Evolutionary conservation across 2,113 vertebrate genomes (phyloP), one percentile per base, ranked within the genome.

Genomic region (Ophthalmolycus amberensis): DNA sequence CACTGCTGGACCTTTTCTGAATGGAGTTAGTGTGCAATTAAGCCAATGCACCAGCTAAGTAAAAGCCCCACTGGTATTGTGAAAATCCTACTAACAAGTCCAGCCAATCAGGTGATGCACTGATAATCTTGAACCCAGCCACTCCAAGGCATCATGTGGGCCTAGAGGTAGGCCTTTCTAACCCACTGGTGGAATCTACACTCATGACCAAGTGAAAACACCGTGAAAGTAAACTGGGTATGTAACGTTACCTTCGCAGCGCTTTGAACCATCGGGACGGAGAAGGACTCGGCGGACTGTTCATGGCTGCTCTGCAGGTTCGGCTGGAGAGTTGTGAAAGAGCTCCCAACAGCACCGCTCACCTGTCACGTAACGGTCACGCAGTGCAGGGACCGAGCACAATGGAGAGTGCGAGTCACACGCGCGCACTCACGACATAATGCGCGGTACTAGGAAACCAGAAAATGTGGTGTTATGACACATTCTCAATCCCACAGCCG

Each of bases 241-340:
- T n/a, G n/a, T n/a, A 12, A 20, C 10, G 6, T 42, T 90, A 95
- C 93, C 94, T 94, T 77, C 82, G 80, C 44, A 93, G 72, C 0
- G 83, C 32, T 86, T 89, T 94, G 76, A 93, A 94, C 93, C 94
- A 94, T n/a, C 79, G 52, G 42, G 52, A 38, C 6, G 94, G 89
- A 79, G 93, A 94, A 3, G 90, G 92, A 52, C 93, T 95, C 20
- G 76, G 91, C 0, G 85, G 83, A 15, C n/a, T 25, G 76, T 42
- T 93, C 94, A 93, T 94, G 37, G 65, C 81, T 32, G 0, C 14
- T 42, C 27, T 32, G 22, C 32, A 54, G 34, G 32, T 56, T 71
- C 66, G 27, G 25, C 22, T 32, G 56, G 27, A 22, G 27, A 4
- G 44, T 8, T 29, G 27, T 25, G 29, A 11, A 78, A 58, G 64